phyloP scores from a whole-genome alignment of 2,888 invertebrate genomes.

The Anoplius nigerrimus region DNA sequence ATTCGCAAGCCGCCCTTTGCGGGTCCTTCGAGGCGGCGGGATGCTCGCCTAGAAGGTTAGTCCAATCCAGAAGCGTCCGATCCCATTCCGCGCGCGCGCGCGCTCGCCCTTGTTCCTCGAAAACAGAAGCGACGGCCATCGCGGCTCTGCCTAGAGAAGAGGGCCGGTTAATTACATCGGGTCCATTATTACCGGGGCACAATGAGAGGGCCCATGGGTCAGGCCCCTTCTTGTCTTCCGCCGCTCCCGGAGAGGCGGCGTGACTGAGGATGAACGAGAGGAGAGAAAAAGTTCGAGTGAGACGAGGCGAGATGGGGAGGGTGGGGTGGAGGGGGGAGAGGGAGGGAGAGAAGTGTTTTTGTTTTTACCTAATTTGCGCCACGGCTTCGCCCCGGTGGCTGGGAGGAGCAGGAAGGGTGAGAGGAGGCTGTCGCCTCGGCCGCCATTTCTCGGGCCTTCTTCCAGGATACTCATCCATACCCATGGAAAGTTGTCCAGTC shows the following conservation, averaged over 20 bases:
- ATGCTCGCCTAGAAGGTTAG: too few relatives aligned
- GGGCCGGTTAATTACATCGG: constrained; percentile 54
- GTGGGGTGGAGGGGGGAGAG: background rate
- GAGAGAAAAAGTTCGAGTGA: background rate
- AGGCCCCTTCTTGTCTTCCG: constrained; percentile 1
- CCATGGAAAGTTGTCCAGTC: constrained; percentile 67
- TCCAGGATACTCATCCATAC: constrained; percentile 55
- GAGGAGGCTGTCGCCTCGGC: constrained; percentile 51
- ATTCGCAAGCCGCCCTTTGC: too few relatives aligned
- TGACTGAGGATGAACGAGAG: constrained; percentile 16
- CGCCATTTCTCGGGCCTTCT: constrained; percentile 55
- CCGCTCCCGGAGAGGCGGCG: constrained; percentile 13
- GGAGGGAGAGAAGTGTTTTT: constrained; percentile 52
- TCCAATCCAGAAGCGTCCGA: too few relatives aligned
- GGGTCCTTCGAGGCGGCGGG: too few relatives aligned
- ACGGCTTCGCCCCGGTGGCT: constrained; percentile 30
- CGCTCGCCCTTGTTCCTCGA: background rate
- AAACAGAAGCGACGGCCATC: constrained; percentile 25
- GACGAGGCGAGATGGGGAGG: background rate
- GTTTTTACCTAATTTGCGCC: constrained; percentile 69
- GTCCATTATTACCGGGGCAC: constrained; percentile 52
- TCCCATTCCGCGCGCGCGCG: too few relatives aligned
- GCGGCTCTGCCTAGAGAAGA: constrained; percentile 24
- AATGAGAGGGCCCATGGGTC: constrained; percentile 29
- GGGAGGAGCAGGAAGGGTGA: constrained; percentile 13